Evolutionary conservation across 1,140 invertebrate genomes (phyloP), one percentile per base, ranked within the genome.

Genomic region (Drosophila sp.): DNA sequence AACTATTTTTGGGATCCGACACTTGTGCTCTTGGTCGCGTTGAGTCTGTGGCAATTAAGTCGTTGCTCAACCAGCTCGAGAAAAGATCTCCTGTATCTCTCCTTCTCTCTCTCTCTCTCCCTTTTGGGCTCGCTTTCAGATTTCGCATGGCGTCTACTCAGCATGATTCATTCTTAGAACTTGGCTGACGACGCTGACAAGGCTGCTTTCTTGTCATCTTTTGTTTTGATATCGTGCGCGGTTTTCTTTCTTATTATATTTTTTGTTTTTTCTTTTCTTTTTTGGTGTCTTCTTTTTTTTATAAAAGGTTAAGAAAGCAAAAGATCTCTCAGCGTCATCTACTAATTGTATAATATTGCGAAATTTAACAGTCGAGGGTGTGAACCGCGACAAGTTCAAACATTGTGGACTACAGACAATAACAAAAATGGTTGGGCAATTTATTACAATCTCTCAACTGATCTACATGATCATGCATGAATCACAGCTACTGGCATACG

Each of bases 141-240:
- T 62, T 74, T 50, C 38, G 56, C 72, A 50, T 74, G 72, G 72
- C 72, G 72, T 74, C 72, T 70, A 69, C 72, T 63, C 72, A 69
- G 72, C 72, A 74, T 74, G 72, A 74, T 70, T 74, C 72, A 74
- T 74, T 74, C 72, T 74, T 63, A 74, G 72, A 74, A 74, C 65
- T 51, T 63, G 21, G 21, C 45, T 61, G 46, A 11, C 36, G 46
- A 50, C 48, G 57, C 56, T 74, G 65, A 69, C 64, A 65, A 69
- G 50, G 57, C 66, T 74, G 72, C 57, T 74, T 74, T 74, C 66
- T 74, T 70, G 72, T 74, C 72, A 74, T 70, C 72, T 74, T 74
- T 70, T 74, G 72, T 74, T 74, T 70, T 74, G 72, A 74, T 70
- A 70, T 51, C 58, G 43, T 29, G 36, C 40, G 65, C 65, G 65